These are phyloP conservation scores for Caradrina clavipalpis DNA, from an alignment of 2,888 invertebrate species.

Conservation along the genomic window DNA sequence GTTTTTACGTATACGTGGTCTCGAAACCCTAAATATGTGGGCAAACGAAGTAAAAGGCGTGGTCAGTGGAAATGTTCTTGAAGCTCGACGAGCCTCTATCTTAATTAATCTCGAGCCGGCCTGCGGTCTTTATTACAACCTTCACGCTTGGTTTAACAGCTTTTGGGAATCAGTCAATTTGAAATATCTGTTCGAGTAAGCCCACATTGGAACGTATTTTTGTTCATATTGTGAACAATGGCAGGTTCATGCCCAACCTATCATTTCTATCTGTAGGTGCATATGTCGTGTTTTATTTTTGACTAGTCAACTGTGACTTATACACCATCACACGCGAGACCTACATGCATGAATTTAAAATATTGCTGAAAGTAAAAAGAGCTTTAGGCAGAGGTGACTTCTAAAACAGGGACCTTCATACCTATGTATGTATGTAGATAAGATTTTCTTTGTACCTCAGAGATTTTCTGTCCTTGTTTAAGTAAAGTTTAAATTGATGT, in stretches of 20 bases:
- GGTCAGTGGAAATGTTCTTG: constrained; percentile 76
- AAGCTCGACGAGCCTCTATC: constrained; percentile 77
- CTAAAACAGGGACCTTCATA: constrained; percentile 17
- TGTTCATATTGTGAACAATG: constrained; percentile 57
- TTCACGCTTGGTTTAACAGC: constrained; percentile 83
- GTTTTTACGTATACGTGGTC: constrained; percentile 35
- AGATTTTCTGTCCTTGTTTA: constrained; percentile 19
- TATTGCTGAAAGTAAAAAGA: constrained; percentile 34
- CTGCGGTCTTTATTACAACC: constrained; percentile 83
- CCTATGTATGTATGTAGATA: constrained; percentile 30
- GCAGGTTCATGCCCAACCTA: constrained; percentile 35
- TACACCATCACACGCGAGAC: constrained; percentile 46
- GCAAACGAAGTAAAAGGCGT: constrained; percentile 75
- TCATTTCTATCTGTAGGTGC: constrained; percentile 23
- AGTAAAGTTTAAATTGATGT: constrained; percentile 10
- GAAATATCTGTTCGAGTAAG: constrained; percentile 75
- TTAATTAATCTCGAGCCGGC: constrained; percentile 83
- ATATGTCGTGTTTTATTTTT: constrained; percentile 48
- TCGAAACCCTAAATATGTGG: constrained; percentile 57
- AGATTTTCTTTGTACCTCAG: constrained; percentile 20
- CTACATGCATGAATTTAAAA: constrained; percentile 54
- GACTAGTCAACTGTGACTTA: constrained; percentile 42
- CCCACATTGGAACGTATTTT: constrained; percentile 60
- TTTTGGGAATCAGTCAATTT: constrained; percentile 81
- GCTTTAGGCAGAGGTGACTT: constrained; percentile 24